These are phyloP conservation scores for Diloba caeruleocephala DNA, from an alignment of 2,888 invertebrate species.

Conservation along the genomic window DNA sequence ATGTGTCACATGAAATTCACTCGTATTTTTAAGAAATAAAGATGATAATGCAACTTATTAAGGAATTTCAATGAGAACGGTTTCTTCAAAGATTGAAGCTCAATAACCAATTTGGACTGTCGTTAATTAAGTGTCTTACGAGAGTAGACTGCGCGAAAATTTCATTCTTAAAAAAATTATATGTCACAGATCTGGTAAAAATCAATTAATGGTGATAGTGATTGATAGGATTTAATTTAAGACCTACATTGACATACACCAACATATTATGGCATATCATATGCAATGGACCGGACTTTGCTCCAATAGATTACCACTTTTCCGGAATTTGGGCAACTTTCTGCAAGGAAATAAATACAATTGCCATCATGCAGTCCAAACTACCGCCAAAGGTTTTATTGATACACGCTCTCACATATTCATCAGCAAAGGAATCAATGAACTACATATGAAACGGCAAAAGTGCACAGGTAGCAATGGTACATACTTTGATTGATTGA, in stretches of 20 bases:
- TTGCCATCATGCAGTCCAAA: no score
- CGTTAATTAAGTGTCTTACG: slow-evolving; percentile 45
- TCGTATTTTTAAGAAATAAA: slow-evolving; percentile 14
- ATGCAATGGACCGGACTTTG: no score
- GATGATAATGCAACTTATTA: neutral
- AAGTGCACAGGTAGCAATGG: no score
- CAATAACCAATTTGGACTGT: slow-evolving; percentile 51
- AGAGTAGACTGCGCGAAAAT: slow-evolving; percentile 25
- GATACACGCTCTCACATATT: no score
- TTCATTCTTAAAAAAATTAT: slow-evolving; percentile 34
- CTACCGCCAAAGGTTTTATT: no score
- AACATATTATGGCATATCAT: no score
- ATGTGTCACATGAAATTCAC: neutral
- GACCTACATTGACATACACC: slow-evolving; percentile 3
- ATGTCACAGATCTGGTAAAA: slow-evolving; percentile 34
- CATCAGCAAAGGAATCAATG: no score
- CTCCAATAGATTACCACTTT: slow-evolving; percentile 14
- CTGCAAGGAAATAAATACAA: no score
- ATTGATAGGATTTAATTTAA: slow-evolving; percentile 36
- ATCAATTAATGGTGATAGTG: slow-evolving; percentile 41
- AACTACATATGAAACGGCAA: no score
- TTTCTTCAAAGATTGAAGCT: slow-evolving; percentile 47
- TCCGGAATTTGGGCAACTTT: no score
- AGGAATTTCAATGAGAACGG: neutral
- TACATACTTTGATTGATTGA: no score